Percentiles rank a stretch among this genome's conserved stretches.
Evolutionary conservation across 2,113 vertebrate genomes (phyloP).

Genomic region (Coptodon rendalli): DNA sequence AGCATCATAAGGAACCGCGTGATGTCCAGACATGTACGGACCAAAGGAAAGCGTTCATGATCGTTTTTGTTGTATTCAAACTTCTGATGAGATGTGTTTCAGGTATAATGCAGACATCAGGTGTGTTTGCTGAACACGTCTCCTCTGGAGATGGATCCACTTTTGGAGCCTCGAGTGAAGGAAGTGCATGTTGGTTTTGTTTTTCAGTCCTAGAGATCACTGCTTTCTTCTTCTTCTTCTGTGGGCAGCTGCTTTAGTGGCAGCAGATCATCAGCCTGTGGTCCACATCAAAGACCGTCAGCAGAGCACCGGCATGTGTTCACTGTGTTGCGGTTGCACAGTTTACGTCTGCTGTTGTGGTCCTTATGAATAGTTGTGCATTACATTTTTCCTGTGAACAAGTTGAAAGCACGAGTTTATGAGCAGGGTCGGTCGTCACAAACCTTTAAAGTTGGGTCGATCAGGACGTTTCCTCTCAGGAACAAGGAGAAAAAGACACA

Average conservation of each 20-base stretch:
- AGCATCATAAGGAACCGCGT: background rate
- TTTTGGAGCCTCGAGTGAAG: background rate
- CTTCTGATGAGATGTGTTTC: background rate
- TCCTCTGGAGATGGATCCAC: background rate
- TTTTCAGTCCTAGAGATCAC: background rate
- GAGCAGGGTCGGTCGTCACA: background rate
- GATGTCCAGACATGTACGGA: background rate
- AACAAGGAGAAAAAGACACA: background rate
- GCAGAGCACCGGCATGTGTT: background rate
- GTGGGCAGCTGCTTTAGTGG: background rate
- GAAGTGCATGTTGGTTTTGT: accelerated
- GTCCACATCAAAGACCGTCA: background rate
- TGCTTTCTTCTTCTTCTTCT: background rate
- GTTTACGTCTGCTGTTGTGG: background rate
- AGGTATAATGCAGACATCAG: background rate
- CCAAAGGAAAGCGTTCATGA: background rate
- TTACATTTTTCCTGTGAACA: background rate
- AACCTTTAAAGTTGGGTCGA: background rate
- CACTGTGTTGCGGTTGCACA: background rate
- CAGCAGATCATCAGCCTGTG: background rate
- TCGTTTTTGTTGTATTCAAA: background rate
- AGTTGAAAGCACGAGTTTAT: background rate
- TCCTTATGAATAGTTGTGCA: background rate
- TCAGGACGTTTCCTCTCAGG: background rate
- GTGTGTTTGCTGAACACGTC: background rate